These are phyloP conservation scores for Zonotrichia albicollis DNA, from an alignment of 2,797 vertebrate species.

Conservation along the genomic window DNA sequence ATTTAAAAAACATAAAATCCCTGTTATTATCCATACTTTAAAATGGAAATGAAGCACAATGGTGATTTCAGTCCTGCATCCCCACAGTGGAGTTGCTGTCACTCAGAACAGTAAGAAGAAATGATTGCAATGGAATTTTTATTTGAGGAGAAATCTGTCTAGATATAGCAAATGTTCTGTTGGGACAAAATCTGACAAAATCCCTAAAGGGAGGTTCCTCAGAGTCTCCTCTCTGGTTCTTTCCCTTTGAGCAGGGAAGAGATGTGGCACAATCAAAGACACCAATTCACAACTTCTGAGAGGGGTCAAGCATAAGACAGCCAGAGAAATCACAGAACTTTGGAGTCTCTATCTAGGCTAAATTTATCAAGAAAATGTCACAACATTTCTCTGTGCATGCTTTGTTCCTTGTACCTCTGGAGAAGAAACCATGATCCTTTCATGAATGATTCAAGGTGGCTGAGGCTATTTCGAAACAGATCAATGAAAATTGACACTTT, in stretches of 20 bases:
- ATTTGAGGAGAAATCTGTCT: background rate
- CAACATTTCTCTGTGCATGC: background rate
- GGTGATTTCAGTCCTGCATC: background rate
- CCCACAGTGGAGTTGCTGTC: background rate
- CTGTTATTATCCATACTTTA: background rate
- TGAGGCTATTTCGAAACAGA: slow-evolving; percentile 29
- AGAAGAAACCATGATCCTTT: background rate
- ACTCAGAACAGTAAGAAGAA: background rate
- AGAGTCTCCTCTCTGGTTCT: background rate
- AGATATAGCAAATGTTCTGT: background rate
- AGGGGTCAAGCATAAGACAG: background rate
- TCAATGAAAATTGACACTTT: slow-evolving; percentile 31
- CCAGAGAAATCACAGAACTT: background rate
- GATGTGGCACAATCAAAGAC: background rate
- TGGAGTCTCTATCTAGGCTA: background rate
- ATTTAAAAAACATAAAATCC: background rate
- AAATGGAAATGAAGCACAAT: background rate
- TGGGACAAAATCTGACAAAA: background rate
- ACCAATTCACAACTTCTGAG: background rate
- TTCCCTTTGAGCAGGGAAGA: background rate
- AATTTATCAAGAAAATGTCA: background rate
- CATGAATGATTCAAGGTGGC: slow-evolving; percentile 38
- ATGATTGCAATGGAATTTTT: background rate
- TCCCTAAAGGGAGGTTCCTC: background rate
- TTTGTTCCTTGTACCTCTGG: background rate